Evolutionary conservation across 2,113 vertebrate species (phyloP).

Genomic region (Hepsetus odoe): DNA sequence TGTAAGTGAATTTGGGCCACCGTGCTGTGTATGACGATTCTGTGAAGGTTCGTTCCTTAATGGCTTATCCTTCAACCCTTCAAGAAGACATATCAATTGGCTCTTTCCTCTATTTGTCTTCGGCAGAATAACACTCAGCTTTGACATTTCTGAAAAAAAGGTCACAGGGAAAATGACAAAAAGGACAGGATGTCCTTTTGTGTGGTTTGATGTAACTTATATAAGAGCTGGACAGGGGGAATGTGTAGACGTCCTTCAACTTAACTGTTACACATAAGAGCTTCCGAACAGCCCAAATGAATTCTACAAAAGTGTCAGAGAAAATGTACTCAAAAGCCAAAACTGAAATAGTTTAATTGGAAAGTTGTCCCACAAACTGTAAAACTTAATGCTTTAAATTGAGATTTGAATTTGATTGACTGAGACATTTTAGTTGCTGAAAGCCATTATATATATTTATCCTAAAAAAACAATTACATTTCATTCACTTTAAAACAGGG

Average conservation of each 20-base stretch:
- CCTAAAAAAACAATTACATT: too few relatives aligned
- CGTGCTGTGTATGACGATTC: not conserved
- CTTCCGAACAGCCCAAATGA: not conserved
- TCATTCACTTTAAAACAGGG: too few relatives aligned
- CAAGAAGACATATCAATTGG: not conserved
- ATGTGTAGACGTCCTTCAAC: not conserved
- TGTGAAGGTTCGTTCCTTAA: constrained; percentile 1
- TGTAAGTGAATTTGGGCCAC: not conserved
- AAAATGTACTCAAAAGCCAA: too few relatives aligned
- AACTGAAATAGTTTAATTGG: not conserved
- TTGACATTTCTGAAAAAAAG: constrained; percentile 1
- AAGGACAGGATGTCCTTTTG: not conserved
- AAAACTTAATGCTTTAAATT: too few relatives aligned
- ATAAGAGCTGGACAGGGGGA: not conserved
- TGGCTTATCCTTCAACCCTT: not conserved
- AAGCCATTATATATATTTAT: too few relatives aligned
- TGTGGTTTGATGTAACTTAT: not conserved
- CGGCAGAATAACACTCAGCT: not conserved
- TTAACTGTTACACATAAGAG: not conserved
- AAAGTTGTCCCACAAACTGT: not conserved
- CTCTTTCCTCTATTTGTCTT: not conserved
- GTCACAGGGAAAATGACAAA: not conserved
- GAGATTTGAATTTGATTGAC: too few relatives aligned
- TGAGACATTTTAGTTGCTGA: too few relatives aligned
- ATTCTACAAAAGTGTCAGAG: too few relatives aligned